phyloP scores from a whole-genome alignment of 2,113 vertebrate species.

The Gorsachius goisagi region DNA sequence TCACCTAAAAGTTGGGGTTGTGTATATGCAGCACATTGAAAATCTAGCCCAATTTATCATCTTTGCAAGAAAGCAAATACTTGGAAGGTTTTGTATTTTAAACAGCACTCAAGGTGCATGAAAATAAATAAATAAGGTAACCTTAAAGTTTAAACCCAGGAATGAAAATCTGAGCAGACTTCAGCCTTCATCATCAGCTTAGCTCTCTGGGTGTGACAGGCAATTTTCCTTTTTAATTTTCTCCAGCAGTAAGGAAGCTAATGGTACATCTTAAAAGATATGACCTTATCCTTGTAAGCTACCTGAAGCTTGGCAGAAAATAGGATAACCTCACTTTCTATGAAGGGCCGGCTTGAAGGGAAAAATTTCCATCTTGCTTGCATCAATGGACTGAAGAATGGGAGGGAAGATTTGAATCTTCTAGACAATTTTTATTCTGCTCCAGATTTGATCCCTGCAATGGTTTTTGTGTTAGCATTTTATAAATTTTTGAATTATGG shows the following conservation, averaged over 20 bases:
- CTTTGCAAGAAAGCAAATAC: constrained; percentile 24
- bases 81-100: constrained; percentile 50
- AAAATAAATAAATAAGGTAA: constrained; percentile 59
- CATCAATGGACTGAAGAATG: neutral
- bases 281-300: constrained; percentile 59
- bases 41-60: constrained; percentile 45
- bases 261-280: constrained; percentile 61
- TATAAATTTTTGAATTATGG: neutral
- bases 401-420: neutral
- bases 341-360: neutral
- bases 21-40: constrained; percentile 31
- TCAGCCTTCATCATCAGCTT: constrained; percentile 59
- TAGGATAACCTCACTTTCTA: constrained; percentile 6
- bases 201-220: constrained; percentile 62
- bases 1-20: constrained; percentile 30
- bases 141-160: constrained; percentile 35
- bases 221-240: constrained; percentile 70
- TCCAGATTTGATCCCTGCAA: neutral
- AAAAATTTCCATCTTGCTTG: constrained; percentile 20
- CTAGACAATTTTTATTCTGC: neutral
- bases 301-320: constrained; percentile 54
- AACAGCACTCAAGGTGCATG: neutral
- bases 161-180: constrained; percentile 38
- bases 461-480: neutral
- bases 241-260: constrained; percentile 55